Conservation (phyloP, 2,797 vertebrate species). For the Eremophila alpestris region DNA sequence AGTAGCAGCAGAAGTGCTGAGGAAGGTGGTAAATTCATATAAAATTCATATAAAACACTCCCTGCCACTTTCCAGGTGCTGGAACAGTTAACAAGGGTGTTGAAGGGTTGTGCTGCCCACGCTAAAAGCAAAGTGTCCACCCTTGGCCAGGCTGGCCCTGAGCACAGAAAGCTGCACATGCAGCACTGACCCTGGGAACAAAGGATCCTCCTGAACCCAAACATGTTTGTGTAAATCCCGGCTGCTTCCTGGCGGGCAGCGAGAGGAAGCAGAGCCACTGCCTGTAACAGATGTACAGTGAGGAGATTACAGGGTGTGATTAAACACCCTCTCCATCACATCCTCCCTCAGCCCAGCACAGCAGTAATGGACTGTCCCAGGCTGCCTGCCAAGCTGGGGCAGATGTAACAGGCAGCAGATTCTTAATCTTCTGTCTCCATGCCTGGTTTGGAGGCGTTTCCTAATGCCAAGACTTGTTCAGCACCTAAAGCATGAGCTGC, state of each 20-base stretch:
- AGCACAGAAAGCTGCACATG: constrained; percentile 24
- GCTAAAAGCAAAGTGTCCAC: neutral
- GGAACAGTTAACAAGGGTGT: neutral
- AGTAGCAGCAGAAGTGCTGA: neutral
- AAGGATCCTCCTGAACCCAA: constrained; percentile 59
- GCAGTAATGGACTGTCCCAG: constrained; percentile 36
- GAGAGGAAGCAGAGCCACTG: constrained; percentile 36
- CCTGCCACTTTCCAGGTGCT: neutral
- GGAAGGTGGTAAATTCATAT: neutral
- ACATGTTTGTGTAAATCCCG: constrained; percentile 56
- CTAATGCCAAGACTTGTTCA: neutral
- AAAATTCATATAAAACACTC: neutral
- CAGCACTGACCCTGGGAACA: constrained; percentile 45
- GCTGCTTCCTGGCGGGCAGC: constrained; percentile 43
- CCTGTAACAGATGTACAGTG: constrained; percentile 61
- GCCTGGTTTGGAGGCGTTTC: neutral
- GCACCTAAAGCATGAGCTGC: fast-evolving
- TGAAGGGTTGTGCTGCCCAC: neutral
- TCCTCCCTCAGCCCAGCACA: neutral
- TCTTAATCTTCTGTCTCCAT: neutral
- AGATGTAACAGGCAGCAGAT: constrained; percentile 50
- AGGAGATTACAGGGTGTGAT: constrained; percentile 43
- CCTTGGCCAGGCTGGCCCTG: constrained; percentile 12
- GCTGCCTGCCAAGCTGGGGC: constrained; percentile 38
- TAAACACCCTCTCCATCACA: constrained; percentile 66